These are phyloP conservation scores for Masticophis lateralis DNA, from an alignment of 2,797 vertebrate genomes.

Conservation along the genomic window DNA sequence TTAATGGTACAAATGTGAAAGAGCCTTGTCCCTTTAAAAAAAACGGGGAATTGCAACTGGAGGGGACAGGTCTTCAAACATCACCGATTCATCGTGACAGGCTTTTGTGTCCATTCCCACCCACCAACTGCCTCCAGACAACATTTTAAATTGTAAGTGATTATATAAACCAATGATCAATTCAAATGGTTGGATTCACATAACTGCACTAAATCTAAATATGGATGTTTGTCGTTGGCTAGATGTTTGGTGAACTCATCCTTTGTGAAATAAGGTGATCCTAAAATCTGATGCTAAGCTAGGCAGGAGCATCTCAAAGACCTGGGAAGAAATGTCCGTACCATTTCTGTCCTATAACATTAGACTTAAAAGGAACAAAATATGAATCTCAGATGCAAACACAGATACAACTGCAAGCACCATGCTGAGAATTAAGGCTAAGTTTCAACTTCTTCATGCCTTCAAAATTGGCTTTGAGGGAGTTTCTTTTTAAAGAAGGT, in stretches of 20 bases:
- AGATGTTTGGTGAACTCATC: background rate
- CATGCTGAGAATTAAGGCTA: background rate
- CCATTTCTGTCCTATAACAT: background rate
- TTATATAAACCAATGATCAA: background rate
- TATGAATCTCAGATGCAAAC: background rate
- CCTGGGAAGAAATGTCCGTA: background rate
- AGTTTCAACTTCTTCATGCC: background rate
- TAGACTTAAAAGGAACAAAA: background rate
- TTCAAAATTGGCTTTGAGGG: background rate
- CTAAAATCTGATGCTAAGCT: background rate
- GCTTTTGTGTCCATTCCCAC: background rate
- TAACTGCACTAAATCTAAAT: background rate
- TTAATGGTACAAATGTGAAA: background rate
- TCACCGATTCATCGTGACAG: background rate
- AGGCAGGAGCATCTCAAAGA: background rate
- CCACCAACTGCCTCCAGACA: background rate
- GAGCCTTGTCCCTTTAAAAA: background rate
- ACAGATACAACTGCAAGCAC: background rate
- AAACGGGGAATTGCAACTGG: background rate
- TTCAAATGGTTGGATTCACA: background rate
- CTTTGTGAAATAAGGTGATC: background rate
- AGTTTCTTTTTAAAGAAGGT: background rate
- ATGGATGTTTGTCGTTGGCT: background rate
- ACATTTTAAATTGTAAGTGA: background rate
- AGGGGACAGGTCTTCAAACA: background rate